Conservation (phyloP, 2,888 invertebrate species). For the Dione vanillae region DNA sequence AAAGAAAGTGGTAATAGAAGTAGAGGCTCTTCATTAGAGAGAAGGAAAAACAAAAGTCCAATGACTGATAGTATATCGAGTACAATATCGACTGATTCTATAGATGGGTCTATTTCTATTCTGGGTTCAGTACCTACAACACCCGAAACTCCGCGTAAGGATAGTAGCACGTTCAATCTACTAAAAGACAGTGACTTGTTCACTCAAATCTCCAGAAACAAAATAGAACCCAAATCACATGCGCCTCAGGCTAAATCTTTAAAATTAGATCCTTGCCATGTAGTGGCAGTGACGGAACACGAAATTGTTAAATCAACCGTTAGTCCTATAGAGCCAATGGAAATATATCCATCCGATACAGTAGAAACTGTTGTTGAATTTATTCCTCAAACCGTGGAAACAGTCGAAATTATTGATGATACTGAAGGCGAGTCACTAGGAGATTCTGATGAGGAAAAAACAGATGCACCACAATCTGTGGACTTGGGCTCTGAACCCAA, state of each 20-base stretch:
- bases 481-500: slow-evolving; percentile 66
- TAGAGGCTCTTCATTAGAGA: slow-evolving; percentile 63
- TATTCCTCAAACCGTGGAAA: slow-evolving; percentile 82
- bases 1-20: slow-evolving; percentile 64
- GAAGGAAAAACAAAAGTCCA: slow-evolving; percentile 50
- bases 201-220: slow-evolving; percentile 86
- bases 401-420: slow-evolving; percentile 82
- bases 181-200: slow-evolving; percentile 88
- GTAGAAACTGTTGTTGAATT: slow-evolving; percentile 81
- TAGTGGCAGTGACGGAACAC: slow-evolving; percentile 88
- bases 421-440: slow-evolving; percentile 73
- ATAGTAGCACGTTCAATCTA: slow-evolving; percentile 86
- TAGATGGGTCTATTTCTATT: slow-evolving; percentile 50
- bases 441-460: slow-evolving; percentile 56
- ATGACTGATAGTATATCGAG: slow-evolving; percentile 54
- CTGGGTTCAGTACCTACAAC: slow-evolving; percentile 55
- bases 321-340: slow-evolving; percentile 64
- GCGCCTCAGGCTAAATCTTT: slow-evolving; percentile 41
- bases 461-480: slow-evolving; percentile 50
- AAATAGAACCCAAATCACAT: slow-evolving; percentile 52
- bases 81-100: slow-evolving; percentile 58
- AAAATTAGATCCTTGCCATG: slow-evolving; percentile 71
- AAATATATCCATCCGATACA: slow-evolving; percentile 77
- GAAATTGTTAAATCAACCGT: slow-evolving; percentile 88
- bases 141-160: slow-evolving; percentile 72